Evolutionary conservation across 1,140 invertebrate species (phyloP), one percentile per base, ranked within the genome.

Genomic region (Euura saliciscinereae): DNA sequence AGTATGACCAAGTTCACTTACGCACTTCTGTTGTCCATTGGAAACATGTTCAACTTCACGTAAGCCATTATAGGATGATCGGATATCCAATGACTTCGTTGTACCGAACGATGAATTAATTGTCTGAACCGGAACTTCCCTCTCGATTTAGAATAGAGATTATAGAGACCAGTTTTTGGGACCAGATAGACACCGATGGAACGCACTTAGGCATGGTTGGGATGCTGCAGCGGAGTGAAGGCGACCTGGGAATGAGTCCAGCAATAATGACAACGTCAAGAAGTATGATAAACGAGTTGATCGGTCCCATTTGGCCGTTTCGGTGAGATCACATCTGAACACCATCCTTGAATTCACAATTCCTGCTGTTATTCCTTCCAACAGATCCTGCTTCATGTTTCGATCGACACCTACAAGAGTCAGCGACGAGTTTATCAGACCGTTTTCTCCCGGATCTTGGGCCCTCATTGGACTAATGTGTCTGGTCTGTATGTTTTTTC

Each of bases 341-440:
- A 3, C 13, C 51, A 8, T 4, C 13, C 6, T n/a, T 59, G 51
- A 5, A 59, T 59, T 11, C 10, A 59, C 10, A 11, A 59, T 5
- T 59, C 51, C 5, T 59, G 13, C 6, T 59, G 10, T 59, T 28
- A 28, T 59, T 59, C 3, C 8, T 11, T 28, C 10, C 0, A 67
- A 6, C 51, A 83, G 82, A 65, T 77, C 81, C 0, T 83, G 81
- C 11, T 82, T 83, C 66, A 75, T 83, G 70, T 67, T 83, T 11
- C 69, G 80, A 6, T 79, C 81, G 2, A 77, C 75, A 3, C 69
- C 79, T 6, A 69, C 76, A 4, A 77, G 74, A n/a, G 70, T 73
- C 4, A 81, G 7, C 76, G 78, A 43, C 71, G 10, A 82, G 45
- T 80, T 83, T 7, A 64, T 81, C 13, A 76, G 78, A 45, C 81